Evolutionary conservation across 2,113 vertebrate species (phyloP), one percentile per base, ranked within the genome.

Genomic region (Pseudonaja textilis): DNA sequence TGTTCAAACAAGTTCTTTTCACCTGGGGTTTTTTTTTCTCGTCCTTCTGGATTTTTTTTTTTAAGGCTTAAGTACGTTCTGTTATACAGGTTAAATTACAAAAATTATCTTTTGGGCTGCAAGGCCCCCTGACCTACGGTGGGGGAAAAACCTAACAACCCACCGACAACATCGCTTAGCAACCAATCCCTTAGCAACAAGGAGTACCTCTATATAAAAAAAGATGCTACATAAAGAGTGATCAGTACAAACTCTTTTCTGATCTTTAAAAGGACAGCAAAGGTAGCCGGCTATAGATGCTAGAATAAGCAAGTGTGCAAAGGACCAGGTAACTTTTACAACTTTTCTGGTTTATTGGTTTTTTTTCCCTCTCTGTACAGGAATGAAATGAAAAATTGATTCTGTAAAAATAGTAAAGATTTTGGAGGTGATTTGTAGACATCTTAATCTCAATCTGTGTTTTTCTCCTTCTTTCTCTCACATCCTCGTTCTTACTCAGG

Each of bases 171-270:
- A 98, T 98, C 97, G 97, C 98, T 94, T 98, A 98, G 98, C 98
- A 98, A 98, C 98, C 97, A 95, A 98, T 98, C 98, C 97, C 98
- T 98, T 98, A 98, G 98, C 98, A 98, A 98, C 98, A 97, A 97
- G 97, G 97, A 98, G 98, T 96, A 98, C 98, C 98, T 98, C 97
- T 97, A 97, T 98, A 61, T 20, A 85, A 55, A 42, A 97, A 91
- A 97, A 97, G 98, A 98, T 97, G 97, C 96, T 97, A 97, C 97
- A 94, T 96, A 94, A 94, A 97, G 96, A 96, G 96, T 93, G 96
- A 96, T 96, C 96, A 97, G 95, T 96, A 96, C 97, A 95, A 97
- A 97, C 95, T 93, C 97, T 94, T 57, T 90, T 91, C 95, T 92
- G 93, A 94, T 94, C 97, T 95, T 95, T 94, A 47, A 89, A 95